Evolutionary conservation across 2,888 invertebrate genomes (phyloP).

Genomic region (Colostygia pectinataria): DNA sequence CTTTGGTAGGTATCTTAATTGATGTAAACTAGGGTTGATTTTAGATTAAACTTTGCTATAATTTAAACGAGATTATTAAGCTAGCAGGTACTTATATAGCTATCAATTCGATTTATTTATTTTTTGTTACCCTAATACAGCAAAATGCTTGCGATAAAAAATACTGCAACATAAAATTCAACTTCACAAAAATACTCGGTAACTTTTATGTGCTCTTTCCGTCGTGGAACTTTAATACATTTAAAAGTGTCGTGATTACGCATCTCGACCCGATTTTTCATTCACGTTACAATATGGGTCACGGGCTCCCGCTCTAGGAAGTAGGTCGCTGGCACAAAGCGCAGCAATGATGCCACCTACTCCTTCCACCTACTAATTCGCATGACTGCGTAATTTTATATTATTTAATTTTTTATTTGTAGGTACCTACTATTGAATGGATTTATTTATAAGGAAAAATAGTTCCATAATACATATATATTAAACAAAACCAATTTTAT

Average conservation of each 20-base stretch:
- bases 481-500: conserved; percentile 2
- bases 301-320: conserved; percentile 44
- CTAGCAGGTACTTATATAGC: too few relatives aligned
- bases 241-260: conserved; percentile 37
- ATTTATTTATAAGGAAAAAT: too few relatives aligned
- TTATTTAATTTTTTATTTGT: too few relatives aligned
- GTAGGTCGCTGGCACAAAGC: conserved; percentile 44
- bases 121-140: too few relatives aligned
- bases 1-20: conserved; percentile 16
- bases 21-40: conserved; percentile 15
- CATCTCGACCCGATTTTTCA: conserved; percentile 48
- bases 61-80: not conserved
- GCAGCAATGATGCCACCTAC: conserved; percentile 30
- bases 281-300: conserved; percentile 57
- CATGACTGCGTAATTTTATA: not conserved
- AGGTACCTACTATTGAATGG: too few relatives aligned
- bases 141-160: conserved; percentile 6
- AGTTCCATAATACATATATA: not conserved
- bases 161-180: conserved; percentile 1
- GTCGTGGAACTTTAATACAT: conserved; percentile 28
- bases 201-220: conserved; percentile 17
- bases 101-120: too few relatives aligned
- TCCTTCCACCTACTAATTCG: conserved; percentile 22
- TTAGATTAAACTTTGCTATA: conserved; percentile 7
- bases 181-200: conserved; percentile 1